Conservation (phyloP, 92 coral and sea anemone species). For the Epizoanthus rinbou region DNA sequence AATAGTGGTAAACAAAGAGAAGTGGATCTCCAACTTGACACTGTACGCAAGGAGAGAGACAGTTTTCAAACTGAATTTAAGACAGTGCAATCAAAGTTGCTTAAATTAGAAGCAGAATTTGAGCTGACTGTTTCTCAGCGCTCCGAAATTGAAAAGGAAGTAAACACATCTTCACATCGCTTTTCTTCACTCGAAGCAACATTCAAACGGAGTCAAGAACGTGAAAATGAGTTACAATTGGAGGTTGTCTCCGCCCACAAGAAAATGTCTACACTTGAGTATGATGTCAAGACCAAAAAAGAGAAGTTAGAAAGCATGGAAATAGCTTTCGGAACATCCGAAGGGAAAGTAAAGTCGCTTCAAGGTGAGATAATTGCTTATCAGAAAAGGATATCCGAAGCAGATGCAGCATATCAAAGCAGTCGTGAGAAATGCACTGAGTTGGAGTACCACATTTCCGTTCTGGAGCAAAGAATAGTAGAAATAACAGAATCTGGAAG, state of each 20-base stretch:
- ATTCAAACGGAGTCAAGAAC: constrained; percentile 56
- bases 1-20: constrained; percentile 19
- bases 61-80: constrained; percentile 24
- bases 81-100: constrained; percentile 20
- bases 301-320: constrained; percentile 55
- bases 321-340: constrained; percentile 27
- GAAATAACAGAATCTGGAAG: constrained; percentile 43
- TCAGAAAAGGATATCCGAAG: constrained; percentile 35
- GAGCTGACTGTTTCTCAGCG: constrained; percentile 33
- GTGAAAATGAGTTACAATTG: constrained; percentile 45
- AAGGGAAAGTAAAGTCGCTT: constrained; percentile 49
- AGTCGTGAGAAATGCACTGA: constrained; percentile 34
- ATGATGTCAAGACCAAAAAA: constrained; percentile 49
- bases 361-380: constrained; percentile 36
- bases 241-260: constrained; percentile 50
- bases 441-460: constrained; percentile 43
- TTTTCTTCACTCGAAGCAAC: constrained; percentile 51
- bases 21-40: constrained; percentile 23
- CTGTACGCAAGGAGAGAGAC: constrained; percentile 28
- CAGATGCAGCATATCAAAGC: constrained; percentile 35
- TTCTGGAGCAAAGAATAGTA: constrained; percentile 41
- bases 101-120: constrained; percentile 37
- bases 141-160: constrained; percentile 33
- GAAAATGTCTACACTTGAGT: constrained; percentile 53
- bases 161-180: constrained; percentile 21